Evolutionary conservation across 2,113 vertebrate genomes (phyloP), one percentile per base, ranked within the genome.

Genomic region (Oophaga pumilio): DNA sequence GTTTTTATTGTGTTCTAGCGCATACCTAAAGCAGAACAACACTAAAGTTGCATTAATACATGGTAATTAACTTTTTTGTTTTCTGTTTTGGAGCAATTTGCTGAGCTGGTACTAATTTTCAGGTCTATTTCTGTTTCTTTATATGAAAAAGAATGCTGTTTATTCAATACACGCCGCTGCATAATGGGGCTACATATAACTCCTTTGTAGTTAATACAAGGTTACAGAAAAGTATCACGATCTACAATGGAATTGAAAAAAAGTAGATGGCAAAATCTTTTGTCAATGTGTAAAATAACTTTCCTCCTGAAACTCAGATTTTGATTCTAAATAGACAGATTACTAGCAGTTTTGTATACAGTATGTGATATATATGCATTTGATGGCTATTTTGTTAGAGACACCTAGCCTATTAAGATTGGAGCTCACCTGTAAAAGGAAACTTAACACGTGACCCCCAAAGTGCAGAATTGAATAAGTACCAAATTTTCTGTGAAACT

Each of bases 31-130:
- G 6, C 17, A 80, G 33, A 94, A 93, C 90, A 90, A 93, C 94
- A 92, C 93, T 90, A 92, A 43, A 94, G 95, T 93, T 91, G 90
- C 91, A 93, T 95, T 94, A 95, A 95, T 94, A 92, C 89, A 91
- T 90, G 94, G 93, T 94, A 93, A 94, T 95, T 94, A 94, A 94
- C 91, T 93, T 94, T 94, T 94, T 71, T 13, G 24, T 93, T 93
- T 90, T 91, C 90, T 93, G 6, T 49, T 93, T 91, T 89, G 91
- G 92, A 93, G 92, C 91, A 91, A 94, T 93, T 91, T 94, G 94
- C 93, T 92, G 95, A 93, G 90, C 88, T 89, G 71, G 90, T 93
- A 91, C 94, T 95, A 95, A 95, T 68, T 68, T 68, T 26, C 24
- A 26, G 13, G 7, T 26, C 12, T 68, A 3, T 26, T 73, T 18